phyloP scores from a whole-genome alignment of 2,888 invertebrate genomes.

The Thysanoteuthis rhombus region DNA sequence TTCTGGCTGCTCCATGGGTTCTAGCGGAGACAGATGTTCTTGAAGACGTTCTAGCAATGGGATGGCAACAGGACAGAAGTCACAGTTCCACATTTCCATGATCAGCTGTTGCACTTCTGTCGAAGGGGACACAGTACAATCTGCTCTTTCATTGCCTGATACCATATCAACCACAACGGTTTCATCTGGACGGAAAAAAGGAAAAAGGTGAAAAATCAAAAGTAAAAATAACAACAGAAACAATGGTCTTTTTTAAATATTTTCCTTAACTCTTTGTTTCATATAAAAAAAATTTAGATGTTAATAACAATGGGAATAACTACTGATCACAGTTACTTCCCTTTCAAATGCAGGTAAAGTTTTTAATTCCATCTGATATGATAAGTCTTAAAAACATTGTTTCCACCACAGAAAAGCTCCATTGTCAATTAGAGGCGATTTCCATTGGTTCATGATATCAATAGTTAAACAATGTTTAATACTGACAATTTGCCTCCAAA shows the following conservation, averaged over 20 bases:
- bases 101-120: constrained; percentile 60
- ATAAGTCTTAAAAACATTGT: too few relatives aligned
- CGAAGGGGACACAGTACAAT: constrained; percentile 32
- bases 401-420: too few relatives aligned
- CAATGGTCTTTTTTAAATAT: not conserved
- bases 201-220: not conserved
- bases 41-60: constrained; percentile 64
- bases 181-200: constrained; percentile 48
- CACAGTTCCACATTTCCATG: constrained; percentile 62
- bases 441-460: too few relatives aligned
- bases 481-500: too few relatives aligned
- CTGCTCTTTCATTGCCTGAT: constrained; percentile 31
- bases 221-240: not conserved
- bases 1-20: constrained; percentile 52
- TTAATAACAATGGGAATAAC: too few relatives aligned
- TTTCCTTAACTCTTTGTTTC: too few relatives aligned
- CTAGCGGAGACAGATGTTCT: constrained; percentile 60
- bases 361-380: not conserved
- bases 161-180: constrained; percentile 51
- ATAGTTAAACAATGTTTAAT: too few relatives aligned
- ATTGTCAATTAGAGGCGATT: too few relatives aligned
- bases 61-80: constrained; percentile 65
- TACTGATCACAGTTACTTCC: too few relatives aligned
- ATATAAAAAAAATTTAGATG: too few relatives aligned
- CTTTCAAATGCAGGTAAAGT: too few relatives aligned